phyloP scores from a whole-genome alignment of 2,797 vertebrate genomes.

The Tiaroga cobitis region DNA sequence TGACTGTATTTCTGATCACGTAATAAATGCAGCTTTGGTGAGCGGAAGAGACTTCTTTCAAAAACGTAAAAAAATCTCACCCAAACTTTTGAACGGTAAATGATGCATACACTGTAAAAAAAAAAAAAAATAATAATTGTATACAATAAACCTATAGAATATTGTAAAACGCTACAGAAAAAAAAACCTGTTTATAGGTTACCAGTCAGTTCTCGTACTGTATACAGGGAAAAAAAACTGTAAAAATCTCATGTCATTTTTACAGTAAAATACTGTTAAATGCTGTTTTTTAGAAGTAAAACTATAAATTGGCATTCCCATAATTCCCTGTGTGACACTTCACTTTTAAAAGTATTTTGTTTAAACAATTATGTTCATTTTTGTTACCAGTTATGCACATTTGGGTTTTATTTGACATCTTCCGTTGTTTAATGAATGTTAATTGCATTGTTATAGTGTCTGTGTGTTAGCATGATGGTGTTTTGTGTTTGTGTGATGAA shows the following conservation, averaged over 20 bases:
- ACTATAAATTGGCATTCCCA: not conserved
- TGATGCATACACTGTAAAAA: not conserved
- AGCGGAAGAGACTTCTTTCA: not conserved
- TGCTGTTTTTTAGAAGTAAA: not conserved
- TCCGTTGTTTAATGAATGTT: no score
- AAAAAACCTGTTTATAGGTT: no score
- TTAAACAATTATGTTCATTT: not conserved
- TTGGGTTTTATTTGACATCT: no score
- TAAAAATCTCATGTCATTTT: not conserved
- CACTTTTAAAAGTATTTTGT: no score
- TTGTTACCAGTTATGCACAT: no score
- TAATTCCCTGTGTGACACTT: no score
- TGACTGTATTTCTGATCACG: not conserved
- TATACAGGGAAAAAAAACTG: not conserved
- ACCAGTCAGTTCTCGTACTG: not conserved
- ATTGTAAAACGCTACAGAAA: not conserved
- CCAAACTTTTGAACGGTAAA: not conserved
- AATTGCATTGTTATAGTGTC: no score
- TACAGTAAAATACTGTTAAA: not conserved
- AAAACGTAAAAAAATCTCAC: not conserved
- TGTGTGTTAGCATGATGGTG: no score
- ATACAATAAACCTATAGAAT: no score
- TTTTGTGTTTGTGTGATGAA: no score
- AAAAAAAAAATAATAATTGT: no score
- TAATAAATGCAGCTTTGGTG: not conserved